These are phyloP conservation scores for Channa maculata DNA, from an alignment of 2,113 vertebrate species.

Conservation along the genomic window DNA sequence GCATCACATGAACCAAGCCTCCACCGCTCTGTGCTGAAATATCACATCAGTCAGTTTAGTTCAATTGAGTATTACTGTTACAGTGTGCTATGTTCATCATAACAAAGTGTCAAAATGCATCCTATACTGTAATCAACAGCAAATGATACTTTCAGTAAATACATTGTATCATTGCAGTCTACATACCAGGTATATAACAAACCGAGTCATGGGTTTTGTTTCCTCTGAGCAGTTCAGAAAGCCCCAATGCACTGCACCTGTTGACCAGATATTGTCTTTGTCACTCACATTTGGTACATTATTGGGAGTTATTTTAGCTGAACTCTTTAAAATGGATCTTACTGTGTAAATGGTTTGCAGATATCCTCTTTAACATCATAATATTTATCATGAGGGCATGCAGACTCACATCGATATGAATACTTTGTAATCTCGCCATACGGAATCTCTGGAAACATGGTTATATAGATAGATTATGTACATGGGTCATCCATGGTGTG, in stretches of 20 bases:
- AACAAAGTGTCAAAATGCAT: no score
- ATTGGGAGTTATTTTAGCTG: neutral
- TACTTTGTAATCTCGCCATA: neutral
- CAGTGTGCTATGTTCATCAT: neutral
- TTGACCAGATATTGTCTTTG: neutral
- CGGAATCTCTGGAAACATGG: neutral
- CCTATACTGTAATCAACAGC: neutral
- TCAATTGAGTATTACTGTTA: neutral
- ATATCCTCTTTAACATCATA: constrained; percentile 19
- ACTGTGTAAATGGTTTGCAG: constrained; percentile 54
- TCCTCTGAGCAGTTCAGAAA: constrained; percentile 41
- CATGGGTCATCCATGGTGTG: no score
- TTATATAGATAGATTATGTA: neutral
- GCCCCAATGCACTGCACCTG: constrained; percentile 42
- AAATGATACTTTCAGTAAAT: neutral
- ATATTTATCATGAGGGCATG: constrained; percentile 36
- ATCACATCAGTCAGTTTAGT: constrained; percentile 11
- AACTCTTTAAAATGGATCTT: constrained; percentile 20
- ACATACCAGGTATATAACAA: constrained; percentile 37
- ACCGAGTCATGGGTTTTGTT: constrained; percentile 61
- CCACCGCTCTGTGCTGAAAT: constrained; percentile 14
- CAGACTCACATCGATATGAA: constrained; percentile 54
- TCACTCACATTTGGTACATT: neutral
- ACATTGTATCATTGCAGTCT: neutral
- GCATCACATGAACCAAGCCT: neutral